Conservation (phyloP, 2,113 vertebrate genomes). For the Marcusenius ussheri region DNA sequence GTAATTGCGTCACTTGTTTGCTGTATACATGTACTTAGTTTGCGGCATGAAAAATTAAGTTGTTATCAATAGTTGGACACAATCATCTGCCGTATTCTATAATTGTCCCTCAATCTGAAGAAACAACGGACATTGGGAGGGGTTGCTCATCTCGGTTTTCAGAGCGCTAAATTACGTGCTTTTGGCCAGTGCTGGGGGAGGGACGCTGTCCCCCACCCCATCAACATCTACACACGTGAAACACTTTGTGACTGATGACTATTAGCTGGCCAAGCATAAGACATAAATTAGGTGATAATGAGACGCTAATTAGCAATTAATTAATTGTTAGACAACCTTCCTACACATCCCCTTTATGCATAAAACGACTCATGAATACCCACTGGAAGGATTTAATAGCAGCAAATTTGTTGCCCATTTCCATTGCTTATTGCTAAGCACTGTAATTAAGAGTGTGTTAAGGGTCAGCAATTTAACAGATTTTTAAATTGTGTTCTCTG, state of each 20-base stretch:
- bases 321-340: not conserved
- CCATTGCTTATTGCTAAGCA: not conserved
- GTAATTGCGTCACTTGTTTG: not conserved
- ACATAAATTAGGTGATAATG: conserved; percentile 5
- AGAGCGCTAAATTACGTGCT: not conserved
- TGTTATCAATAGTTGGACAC: not conserved
- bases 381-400: not conserved
- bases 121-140: not conserved
- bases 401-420: not conserved
- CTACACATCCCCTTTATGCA: not conserved
- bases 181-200: not conserved
- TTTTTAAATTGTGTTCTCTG: not conserved
- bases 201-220: not conserved
- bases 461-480: not conserved
- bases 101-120: not conserved
- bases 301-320: not conserved
- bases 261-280: not conserved
- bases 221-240: not conserved
- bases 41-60: not conserved
- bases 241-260: not conserved
- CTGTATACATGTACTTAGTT: not conserved
- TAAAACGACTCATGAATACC: conserved; percentile 3
- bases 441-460: not conserved
- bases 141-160: not conserved
- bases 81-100: not conserved